Evolutionary conservation across 1,140 invertebrate species (phyloP), one percentile per base, ranked within the genome.

Genomic region (Drosophila melanica): DNA sequence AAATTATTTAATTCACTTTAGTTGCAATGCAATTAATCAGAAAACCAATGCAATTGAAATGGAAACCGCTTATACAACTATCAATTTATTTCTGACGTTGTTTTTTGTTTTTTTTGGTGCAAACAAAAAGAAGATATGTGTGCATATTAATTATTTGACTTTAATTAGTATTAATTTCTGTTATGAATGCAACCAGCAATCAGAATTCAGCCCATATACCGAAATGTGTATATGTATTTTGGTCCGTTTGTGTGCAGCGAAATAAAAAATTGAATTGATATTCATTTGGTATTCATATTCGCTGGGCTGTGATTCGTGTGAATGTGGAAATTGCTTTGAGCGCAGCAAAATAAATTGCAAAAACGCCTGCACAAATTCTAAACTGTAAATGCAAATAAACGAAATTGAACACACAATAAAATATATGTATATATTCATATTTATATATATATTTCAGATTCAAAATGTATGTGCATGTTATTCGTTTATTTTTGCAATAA

Each of bases 101-200:
- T 55, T 55, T 23, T 30, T 12, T 10, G 10, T 60, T 60, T 47
- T 55, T 55, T 23, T 30, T 12, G n/a, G 10, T 14, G 27, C 45
- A 54, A 55, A 67, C 11, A 44, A 8, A 50, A 71, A 57, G 23
- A 1, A 4, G 5, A 51, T 8, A 35, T 73, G 20, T 27, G n/a
- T 48, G 18, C 23, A 37, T 41, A 39, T 60, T 33, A 14, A 67
- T 65, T 70, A 70, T 84, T 68, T 45, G 39, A 42, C 75, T 85
- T 78, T 85, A 85, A 85, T 85, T 81, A 85, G 76, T 87, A 81
- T 81, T 79, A 80, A 85, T 84, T 84, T 77, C 44, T 63, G 51
- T 30, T 66, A 48, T 66, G 77, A 80, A 23, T 58, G 71, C 74
- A 67, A 45, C 39, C 16, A 54, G 65, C 42, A 74, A 62, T 75